Base-by-base conservation (phyloP, 2,797 vertebrate species). In the Bufotes viridis region DNA sequence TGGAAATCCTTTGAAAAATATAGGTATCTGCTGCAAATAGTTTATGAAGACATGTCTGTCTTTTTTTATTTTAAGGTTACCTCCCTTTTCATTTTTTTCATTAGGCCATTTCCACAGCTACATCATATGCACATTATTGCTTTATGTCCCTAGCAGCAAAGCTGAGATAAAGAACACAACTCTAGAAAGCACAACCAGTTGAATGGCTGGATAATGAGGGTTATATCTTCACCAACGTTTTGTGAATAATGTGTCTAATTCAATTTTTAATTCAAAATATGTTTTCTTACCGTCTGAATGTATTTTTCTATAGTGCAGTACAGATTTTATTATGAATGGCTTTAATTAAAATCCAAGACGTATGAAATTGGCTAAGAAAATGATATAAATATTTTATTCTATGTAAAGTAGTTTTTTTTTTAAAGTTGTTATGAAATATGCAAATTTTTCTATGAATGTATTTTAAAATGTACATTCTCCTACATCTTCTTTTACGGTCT, bases 311-410 rank as follows among this genome's bases (percentile, higher is more conserved):
- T 42, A 20, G 18, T 49, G 0, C 1, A n/a, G 49, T 14, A n/a
- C 20, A 75, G 15, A n/a, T 53, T 53, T 51, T 51, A 51, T 78
- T 57, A 78, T 78, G 14, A 78, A 55, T 78, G 53, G n/a, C 57
- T 78, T 78, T 78, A 26, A 78, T 78, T 78, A 78, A 78, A 26
- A 26, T 29, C 8, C 76, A 17, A 57, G n/a, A 57, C 8, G 75
- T 55, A 57, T 78, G n/a, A 57, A 57, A 57, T 57, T 57, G 76
- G 12, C 10, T 42, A 53, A 78, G 51, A 55, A 78, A 26, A 57
- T 26, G 2, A 57, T 78, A 5, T 26, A 78, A 78, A 78, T 55
- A 49, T 75, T 78, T 78, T 15, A 17, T 57, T 24, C 26, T 26
- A 57, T 78, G 51, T 10, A 26, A 78, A 76, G 49, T 78, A 26